Percentiles rank a stretch among this genome's conserved stretches.
Conservation (phyloP, 2,797 vertebrate genomes). For the Myotis vivesi region DNA sequence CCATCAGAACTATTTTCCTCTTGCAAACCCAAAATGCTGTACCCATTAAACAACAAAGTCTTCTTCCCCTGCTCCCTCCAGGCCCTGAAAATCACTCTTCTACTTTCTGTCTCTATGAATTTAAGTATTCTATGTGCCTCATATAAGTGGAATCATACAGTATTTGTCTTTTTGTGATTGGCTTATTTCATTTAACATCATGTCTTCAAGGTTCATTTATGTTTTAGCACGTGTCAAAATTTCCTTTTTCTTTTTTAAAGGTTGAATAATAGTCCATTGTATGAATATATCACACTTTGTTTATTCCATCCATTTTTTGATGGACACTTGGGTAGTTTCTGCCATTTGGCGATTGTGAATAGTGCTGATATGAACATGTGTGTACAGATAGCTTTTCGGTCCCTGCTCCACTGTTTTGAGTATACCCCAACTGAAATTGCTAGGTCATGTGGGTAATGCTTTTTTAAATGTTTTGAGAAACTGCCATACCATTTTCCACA, state of each 20-base stretch:
- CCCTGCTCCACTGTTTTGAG: background rate
- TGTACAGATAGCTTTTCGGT: background rate
- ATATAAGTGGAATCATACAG: background rate
- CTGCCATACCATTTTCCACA: background rate
- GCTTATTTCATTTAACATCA: background rate
- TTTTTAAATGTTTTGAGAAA: background rate
- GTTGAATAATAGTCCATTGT: background rate
- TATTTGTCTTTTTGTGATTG: background rate
- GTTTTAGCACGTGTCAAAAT: background rate
- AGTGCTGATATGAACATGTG: background rate
- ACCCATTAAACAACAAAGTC: background rate
- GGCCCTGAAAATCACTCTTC: background rate
- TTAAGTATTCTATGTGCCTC: background rate
- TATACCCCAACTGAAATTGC: background rate
- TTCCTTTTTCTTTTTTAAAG: background rate
- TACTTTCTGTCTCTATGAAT: background rate
- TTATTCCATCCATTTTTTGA: background rate
- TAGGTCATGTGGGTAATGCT: background rate
- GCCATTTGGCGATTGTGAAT: background rate
- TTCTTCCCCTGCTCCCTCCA: background rate
- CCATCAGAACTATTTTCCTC: background rate
- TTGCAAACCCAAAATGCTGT: background rate
- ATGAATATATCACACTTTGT: background rate
- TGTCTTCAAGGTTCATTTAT: background rate
- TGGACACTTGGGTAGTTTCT: background rate